A percentile compares a stretch with the other conserved stretches of the same genome.
phyloP scores from a whole-genome alignment of 1,140 invertebrate genomes.

The Fopius arisanus region DNA sequence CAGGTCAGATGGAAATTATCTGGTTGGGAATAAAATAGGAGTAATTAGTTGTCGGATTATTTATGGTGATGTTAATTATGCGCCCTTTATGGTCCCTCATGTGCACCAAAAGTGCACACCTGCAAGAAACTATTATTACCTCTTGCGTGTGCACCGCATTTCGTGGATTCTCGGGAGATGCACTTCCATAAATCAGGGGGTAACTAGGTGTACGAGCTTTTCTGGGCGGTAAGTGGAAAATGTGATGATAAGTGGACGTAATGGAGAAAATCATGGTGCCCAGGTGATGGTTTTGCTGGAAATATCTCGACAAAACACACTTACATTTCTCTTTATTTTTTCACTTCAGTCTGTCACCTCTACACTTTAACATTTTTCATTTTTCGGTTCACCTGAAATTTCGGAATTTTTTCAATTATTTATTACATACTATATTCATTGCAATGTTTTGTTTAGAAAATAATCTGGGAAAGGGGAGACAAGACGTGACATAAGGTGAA shows the following conservation, averaged over 20 bases:
- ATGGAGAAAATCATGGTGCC: too few species aligned
- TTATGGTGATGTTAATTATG: constrained; percentile 43
- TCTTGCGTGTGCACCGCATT: constrained; percentile 43
- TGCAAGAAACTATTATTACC: constrained; percentile 55
- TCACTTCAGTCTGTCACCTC: too few species aligned
- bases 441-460: too few species aligned
- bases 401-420: too few species aligned
- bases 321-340: too few species aligned
- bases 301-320: too few species aligned
- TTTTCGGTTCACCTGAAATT: too few species aligned
- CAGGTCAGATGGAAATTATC: not conserved
- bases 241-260: not conserved
- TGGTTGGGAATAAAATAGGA: constrained; percentile 8
- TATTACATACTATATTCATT: too few species aligned
- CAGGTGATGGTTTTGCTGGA: too few species aligned
- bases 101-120: constrained; percentile 39
- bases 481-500: too few species aligned
- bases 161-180: not conserved
- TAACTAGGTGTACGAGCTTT: not conserved
- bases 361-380: too few species aligned
- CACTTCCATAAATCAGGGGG: not conserved
- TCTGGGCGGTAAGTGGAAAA: not conserved
- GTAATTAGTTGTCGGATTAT: constrained; percentile 49
- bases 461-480: too few species aligned
- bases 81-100: constrained; percentile 23